Conservation (phyloP, 2,888 invertebrate species). For the Eristalis arbustorum region DNA sequence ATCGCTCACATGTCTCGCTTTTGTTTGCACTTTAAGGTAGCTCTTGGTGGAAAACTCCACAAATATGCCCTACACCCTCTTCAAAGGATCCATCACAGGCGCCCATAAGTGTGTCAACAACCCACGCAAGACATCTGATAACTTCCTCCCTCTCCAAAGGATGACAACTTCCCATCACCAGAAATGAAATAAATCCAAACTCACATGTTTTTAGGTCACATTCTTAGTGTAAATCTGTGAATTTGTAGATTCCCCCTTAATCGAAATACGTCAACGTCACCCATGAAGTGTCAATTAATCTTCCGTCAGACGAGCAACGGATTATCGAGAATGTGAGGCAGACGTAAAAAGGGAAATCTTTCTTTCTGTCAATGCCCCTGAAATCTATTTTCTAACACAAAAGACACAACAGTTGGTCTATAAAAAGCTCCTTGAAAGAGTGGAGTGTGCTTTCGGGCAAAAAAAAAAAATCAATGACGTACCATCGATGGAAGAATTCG, state of each 20-base stretch:
- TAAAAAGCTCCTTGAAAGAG: constrained; percentile 23
- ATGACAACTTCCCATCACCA: neutral
- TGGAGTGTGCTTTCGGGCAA: neutral
- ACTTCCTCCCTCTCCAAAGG: neutral
- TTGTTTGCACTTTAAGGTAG: too few relatives aligned
- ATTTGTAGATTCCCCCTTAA: constrained; percentile 20
- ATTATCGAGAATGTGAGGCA: constrained; percentile 1
- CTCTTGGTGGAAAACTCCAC: neutral
- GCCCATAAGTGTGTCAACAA: constrained; percentile 59
- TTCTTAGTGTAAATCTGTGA: constrained; percentile 16
- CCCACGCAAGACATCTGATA: constrained; percentile 42
- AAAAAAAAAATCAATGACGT: constrained; percentile 49
- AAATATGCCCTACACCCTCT: neutral
- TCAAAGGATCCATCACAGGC: neutral
- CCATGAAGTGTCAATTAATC: constrained; percentile 55
- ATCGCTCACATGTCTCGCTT: too few relatives aligned
- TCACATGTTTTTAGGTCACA: constrained; percentile 60
- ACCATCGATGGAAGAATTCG: constrained; percentile 48
- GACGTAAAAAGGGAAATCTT: constrained; percentile 1
- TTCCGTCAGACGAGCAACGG: constrained; percentile 36
- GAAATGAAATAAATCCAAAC: neutral
- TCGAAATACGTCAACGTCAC: constrained; percentile 24
- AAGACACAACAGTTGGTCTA: constrained; percentile 19
- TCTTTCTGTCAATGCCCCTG: constrained; percentile 60
- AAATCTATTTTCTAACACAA: constrained; percentile 59